These are phyloP conservation scores for Cyanoderma ruficeps DNA, from an alignment of 2,113 vertebrate species.

Conservation along the genomic window DNA sequence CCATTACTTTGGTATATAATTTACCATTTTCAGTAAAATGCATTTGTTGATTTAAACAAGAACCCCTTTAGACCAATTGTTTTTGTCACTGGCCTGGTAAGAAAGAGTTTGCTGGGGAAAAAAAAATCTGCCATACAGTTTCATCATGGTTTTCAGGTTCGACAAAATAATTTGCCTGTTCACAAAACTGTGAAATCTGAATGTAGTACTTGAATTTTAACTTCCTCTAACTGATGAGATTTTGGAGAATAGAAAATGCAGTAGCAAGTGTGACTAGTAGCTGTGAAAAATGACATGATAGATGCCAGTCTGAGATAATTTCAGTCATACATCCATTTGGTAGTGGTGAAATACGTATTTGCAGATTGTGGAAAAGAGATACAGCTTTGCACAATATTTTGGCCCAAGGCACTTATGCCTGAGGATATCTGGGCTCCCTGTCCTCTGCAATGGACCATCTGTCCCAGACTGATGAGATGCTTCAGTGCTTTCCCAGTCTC, in stretches of 20 bases:
- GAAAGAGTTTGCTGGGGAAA: neutral
- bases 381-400: neutral
- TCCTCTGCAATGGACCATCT: neutral
- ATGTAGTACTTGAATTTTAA: conserved; percentile 51
- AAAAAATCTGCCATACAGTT: neutral
- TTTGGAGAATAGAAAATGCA: conserved; percentile 11
- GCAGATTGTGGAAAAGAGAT: neutral
- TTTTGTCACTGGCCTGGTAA: neutral
- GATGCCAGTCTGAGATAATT: conserved; percentile 32
- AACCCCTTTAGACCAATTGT: neutral
- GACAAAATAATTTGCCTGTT: conserved; percentile 57
- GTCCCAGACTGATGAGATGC: neutral
- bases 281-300: conserved; percentile 41
- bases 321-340: neutral
- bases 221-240: conserved; percentile 17
- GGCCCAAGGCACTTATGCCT: neutral
- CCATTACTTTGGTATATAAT: neutral
- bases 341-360: neutral
- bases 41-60: neutral
- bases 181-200: conserved; percentile 58
- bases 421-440: neutral
- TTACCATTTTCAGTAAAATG: neutral
- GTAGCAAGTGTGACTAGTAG: conserved; percentile 4
- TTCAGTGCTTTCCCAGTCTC: neutral
- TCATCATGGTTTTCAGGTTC: conserved; percentile 33